phyloP scores from a whole-genome alignment of 1,140 invertebrate genomes.

The Drosophila santomea region DNA sequence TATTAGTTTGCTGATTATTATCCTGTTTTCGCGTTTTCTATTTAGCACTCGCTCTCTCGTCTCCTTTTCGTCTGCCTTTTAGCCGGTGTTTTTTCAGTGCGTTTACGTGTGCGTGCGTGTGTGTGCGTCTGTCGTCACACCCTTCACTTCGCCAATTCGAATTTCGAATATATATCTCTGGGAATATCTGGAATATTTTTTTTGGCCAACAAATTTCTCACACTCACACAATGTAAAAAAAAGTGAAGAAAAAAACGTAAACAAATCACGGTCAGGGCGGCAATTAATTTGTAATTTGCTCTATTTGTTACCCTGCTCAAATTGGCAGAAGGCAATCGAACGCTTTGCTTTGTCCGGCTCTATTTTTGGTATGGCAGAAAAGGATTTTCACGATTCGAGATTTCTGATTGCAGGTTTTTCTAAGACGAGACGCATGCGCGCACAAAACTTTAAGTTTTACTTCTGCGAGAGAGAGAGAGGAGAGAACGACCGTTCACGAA shows the following conservation, averaged over 20 bases:
- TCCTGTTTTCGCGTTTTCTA: conserved; percentile 41
- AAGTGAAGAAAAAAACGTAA: conserved; percentile 70
- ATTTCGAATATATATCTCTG: conserved; percentile 32
- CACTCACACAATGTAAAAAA: conserved; percentile 75
- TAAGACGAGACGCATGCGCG: conserved; percentile 43
- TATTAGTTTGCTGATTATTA: conserved; percentile 37
- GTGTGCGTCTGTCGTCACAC: conserved; percentile 65
- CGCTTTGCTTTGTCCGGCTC: conserved; percentile 43
- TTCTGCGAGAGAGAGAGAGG: conserved; percentile 3
- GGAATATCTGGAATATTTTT: conserved; percentile 25
- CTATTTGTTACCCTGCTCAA: conserved; percentile 23
- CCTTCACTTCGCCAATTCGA: conserved; percentile 74
- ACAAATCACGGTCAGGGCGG: conserved; percentile 68
- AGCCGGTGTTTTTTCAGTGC: conserved; percentile 44
- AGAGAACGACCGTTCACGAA: conserved; percentile 68
- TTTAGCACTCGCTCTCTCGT: conserved; percentile 50
- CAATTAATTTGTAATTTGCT: conserved; percentile 31
- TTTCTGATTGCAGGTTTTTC: conserved; percentile 31
- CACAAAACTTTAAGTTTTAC: conserved; percentile 28
- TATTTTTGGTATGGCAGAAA: conserved; percentile 47
- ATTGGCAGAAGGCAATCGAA: conserved; percentile 17
- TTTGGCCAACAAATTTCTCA: conserved; percentile 42
- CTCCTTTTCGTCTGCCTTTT: conserved; percentile 45
- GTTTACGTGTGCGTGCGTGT: conserved; percentile 30
- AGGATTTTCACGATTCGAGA: conserved; percentile 47